Percentiles rank a stretch among this genome's conserved stretches.
phyloP scores from a whole-genome alignment of 2,797 vertebrate species.

The Tapirus indicus region DNA sequence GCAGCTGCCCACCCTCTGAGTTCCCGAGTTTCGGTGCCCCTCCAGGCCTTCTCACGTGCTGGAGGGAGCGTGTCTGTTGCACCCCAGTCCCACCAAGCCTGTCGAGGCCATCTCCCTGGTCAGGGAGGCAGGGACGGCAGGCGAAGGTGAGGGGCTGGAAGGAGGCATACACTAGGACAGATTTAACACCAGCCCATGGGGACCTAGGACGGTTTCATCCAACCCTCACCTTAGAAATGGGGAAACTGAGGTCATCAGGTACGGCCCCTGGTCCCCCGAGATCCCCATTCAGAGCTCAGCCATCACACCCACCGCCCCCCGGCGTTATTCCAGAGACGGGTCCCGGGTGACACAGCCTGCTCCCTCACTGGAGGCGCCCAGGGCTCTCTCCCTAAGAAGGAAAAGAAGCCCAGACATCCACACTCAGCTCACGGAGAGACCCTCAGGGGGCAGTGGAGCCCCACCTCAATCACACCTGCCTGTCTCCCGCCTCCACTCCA shows the following conservation, averaged over 20 bases:
- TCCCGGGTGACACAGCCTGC: background rate
- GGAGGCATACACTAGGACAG: too few species aligned
- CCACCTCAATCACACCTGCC: background rate
- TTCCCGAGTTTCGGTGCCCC: background rate
- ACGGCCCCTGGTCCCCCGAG: background rate
- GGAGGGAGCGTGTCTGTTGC: background rate
- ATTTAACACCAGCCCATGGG: too few species aligned
- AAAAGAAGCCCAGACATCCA: background rate
- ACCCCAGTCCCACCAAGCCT: background rate
- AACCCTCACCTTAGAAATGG: background rate
- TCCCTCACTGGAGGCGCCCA: fast-evolving
- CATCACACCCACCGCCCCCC: too few species aligned
- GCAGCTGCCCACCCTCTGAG: too few species aligned
- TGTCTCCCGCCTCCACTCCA: background rate
- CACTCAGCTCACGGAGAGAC: background rate
- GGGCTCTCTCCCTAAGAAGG: background rate
- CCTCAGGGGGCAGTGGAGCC: fast-evolving
- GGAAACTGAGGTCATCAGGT: background rate
- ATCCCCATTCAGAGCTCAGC: background rate
- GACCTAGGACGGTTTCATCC: background rate
- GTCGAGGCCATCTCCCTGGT: fast-evolving
- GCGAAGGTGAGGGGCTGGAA: too few species aligned
- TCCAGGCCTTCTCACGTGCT: background rate
- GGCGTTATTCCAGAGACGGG: background rate
- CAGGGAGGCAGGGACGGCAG: background rate